Base-by-base conservation (phyloP, 2,797 vertebrate species). In the Eulemur coronatus region DNA sequence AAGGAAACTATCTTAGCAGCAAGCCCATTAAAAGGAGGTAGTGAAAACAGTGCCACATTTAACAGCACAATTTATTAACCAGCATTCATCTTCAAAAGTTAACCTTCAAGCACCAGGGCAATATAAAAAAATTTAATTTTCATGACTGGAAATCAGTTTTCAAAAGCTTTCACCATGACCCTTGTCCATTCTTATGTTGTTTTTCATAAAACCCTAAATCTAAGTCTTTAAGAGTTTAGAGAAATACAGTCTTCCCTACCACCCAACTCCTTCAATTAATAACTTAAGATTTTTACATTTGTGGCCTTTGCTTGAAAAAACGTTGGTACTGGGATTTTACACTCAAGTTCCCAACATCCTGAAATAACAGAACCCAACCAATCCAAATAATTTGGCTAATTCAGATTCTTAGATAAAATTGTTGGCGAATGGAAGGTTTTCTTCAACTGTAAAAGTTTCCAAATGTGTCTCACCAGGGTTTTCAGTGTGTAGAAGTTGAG, bases 91-190 rank as follows among this genome's bases (percentile, higher is more conserved):
- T 84, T 92, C 94, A 97, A 95, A 96, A 97, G 61, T 46, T 43
- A 94, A 78, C 75, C 96, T 94, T 93, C 55, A 96, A 97, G 30
- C 48, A 96, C 65, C 84, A 94, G 55, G 80, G 65, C 69, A 79
- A 95, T 28, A 96, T 33, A 97, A 86, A 94, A 98, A 89, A 76
- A 96, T 55, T 91, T 96, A 84, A 96, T 96, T 97, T 97, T 94
- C 78, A 89, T 96, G 86, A 96, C 3, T 81, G 15, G 43, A 26
- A 97, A 67, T 94, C 79, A 79, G 79, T 86, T 96, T 97, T 97
- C 89, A 95, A 93, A 97, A 79, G 5, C 35, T 11, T 96, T 93
- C 82, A 96, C 69, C 22, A 76, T 26, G 61, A 81, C 7, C 18
- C 89, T 89, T 93, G 50, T 30, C 87, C 69, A 82, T 55, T 75